Base-by-base conservation (phyloP, 2,888 invertebrate genomes). In the Prosapia bicincta region DNA sequence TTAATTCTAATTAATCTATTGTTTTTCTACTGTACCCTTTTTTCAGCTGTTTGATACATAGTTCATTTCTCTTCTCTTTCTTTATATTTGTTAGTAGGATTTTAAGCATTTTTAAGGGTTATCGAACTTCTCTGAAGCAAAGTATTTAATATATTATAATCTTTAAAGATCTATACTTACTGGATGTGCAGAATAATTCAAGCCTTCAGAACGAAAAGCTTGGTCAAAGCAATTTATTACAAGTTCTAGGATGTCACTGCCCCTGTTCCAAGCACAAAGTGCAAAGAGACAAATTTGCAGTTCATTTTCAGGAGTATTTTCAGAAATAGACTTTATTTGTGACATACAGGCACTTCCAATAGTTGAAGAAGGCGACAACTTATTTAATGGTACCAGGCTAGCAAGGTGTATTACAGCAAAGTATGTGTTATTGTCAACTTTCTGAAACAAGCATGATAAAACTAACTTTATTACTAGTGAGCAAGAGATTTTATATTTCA, bases 171-270 rank as follows among this genome's bases (percentile, higher is more conserved):
- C 30, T 38, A 5, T 26, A 74, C 76, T 74, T 77, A 80, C 80
- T 1, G 76, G 77, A 26, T 77, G 69, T 25, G 78, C 78, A 23
- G 82, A 78, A 71, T 78, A 77, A 70, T 82, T 81, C 26, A 81
- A 78, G 30, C 80, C 71, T 69, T 79, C 74, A 15, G 80, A 77
- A 66, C 79, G 77, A 69, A 82, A 81, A 10, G 79, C 79, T 54
- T 79, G 79, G 71, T 81, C 80, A n/a, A 82, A 69, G 80, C 81
- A 82, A 65, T 81, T 79, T 1, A 75, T 77, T 7, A 78, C 80
- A 69, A 81, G 76, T 68, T 82, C 81, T n/a, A 82, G 69, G 23
- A 82, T 77, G 26, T 82, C 81, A 38, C 70, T 72, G 25, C 81
- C 81, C 72, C 82, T 68, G 32, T 80, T 79, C 82, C 82, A 82